These are phyloP conservation scores for Origma solitaria DNA, from an alignment of 2,113 vertebrate species.

Conservation along the genomic window DNA sequence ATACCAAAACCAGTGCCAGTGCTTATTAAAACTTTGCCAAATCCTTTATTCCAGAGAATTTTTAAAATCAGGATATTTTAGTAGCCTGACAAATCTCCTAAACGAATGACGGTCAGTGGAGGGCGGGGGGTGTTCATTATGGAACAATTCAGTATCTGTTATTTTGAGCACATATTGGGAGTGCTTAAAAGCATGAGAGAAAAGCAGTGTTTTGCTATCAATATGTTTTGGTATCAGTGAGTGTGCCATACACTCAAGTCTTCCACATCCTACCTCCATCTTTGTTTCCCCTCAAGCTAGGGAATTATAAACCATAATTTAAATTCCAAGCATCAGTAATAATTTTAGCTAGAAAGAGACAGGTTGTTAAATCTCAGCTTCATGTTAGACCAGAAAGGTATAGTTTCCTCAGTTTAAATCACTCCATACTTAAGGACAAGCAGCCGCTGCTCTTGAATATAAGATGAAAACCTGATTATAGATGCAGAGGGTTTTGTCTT, in stretches of 20 bases:
- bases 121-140: neutral
- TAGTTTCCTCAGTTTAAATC: neutral
- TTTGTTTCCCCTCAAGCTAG: neutral
- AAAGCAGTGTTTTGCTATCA: neutral
- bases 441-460: neutral
- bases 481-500: neutral
- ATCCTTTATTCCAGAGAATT: too few relatives aligned
- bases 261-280: neutral
- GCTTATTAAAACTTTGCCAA: neutral
- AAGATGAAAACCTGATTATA: neutral
- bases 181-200: neutral
- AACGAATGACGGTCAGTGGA: neutral
- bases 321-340: neutral
- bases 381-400: neutral
- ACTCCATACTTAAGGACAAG: neutral
- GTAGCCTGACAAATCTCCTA: neutral
- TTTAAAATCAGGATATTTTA: neutral
- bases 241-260: neutral
- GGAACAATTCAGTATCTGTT: neutral
- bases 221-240: neutral
- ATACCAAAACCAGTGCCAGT: neutral
- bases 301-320: neutral
- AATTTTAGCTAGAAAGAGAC: neutral
- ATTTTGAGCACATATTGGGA: neutral
- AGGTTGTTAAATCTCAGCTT: neutral